Evolutionary conservation across 2,797 vertebrate genomes (phyloP).

Genomic region (Enteromius argenteus): DNA sequence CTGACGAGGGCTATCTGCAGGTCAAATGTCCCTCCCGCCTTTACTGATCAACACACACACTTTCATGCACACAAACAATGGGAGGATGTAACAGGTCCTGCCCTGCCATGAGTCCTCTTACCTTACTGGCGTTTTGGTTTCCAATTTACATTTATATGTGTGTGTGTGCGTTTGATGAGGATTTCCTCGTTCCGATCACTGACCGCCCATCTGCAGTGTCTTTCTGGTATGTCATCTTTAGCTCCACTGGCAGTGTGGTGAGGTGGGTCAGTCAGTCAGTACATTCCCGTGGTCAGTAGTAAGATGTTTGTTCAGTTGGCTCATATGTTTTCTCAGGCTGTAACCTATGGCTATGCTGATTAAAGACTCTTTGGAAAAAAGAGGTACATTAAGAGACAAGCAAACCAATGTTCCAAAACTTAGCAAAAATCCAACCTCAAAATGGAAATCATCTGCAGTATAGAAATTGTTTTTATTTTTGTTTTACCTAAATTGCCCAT

Average conservation of each 20-base stretch:
- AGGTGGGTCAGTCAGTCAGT: slow-evolving; percentile 41
- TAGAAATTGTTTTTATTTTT: background rate
- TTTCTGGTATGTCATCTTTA: slow-evolving; percentile 31
- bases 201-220: slow-evolving; percentile 12
- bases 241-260: slow-evolving; percentile 36
- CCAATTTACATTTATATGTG: slow-evolving; percentile 4
- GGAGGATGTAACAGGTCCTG: slow-evolving; percentile 20
- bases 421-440: background rate
- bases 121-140: slow-evolving; percentile 6
- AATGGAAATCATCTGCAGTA: background rate
- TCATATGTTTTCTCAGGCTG: slow-evolving; percentile 56
- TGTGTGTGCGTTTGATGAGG: slow-evolving; percentile 15
- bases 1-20: slow-evolving; percentile 68
- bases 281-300: slow-evolving; percentile 48
- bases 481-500: background rate
- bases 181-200: slow-evolving; percentile 39
- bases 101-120: slow-evolving; percentile 15
- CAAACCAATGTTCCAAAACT: slow-evolving; percentile 10
- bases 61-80: slow-evolving; percentile 22
- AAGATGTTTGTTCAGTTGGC: slow-evolving; percentile 64
- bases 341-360: slow-evolving; percentile 37
- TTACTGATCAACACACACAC: slow-evolving; percentile 16
- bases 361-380: slow-evolving; percentile 42
- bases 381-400: slow-evolving; percentile 16
- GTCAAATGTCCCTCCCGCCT: slow-evolving; percentile 62